Evolutionary conservation across 2,113 vertebrate species (phyloP).

Genomic region (Malurus elegans): DNA sequence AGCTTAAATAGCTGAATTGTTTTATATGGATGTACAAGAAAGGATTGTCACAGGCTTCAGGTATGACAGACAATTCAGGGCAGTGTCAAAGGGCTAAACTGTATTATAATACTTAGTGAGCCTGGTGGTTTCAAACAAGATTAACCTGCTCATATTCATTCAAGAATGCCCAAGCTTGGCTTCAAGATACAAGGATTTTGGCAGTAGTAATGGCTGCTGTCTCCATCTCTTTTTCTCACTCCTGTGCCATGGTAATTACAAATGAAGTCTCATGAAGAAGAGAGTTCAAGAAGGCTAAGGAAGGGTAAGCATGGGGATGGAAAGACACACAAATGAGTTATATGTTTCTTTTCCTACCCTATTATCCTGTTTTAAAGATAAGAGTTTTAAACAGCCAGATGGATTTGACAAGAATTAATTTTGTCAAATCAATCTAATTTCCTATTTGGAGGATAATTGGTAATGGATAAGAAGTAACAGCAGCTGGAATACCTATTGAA

Average conservation of each 20-base stretch:
- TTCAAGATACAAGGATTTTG: background rate
- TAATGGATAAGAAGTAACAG: slow-evolving; percentile 4
- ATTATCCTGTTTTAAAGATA: background rate
- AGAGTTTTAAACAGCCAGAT: slow-evolving; percentile 7
- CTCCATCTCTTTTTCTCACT: background rate
- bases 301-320: background rate
- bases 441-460: background rate
- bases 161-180: background rate
- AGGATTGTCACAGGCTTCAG: background rate
- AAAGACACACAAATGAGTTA: background rate
- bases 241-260: background rate
- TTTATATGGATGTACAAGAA: background rate
- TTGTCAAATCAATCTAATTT: slow-evolving; percentile 19
- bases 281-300: background rate
- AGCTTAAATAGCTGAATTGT: background rate
- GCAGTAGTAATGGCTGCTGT: background rate
- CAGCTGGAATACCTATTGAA: background rate
- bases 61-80: background rate
- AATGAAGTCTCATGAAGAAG: background rate
- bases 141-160: background rate
- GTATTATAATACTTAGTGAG: background rate
- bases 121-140: background rate
- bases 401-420: slow-evolving; percentile 39
- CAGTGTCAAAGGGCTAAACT: background rate
- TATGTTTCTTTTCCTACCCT: background rate